Evolutionary conservation across 2,113 vertebrate species (phyloP).

Genomic region (Melanotaenia duboulayi): DNA sequence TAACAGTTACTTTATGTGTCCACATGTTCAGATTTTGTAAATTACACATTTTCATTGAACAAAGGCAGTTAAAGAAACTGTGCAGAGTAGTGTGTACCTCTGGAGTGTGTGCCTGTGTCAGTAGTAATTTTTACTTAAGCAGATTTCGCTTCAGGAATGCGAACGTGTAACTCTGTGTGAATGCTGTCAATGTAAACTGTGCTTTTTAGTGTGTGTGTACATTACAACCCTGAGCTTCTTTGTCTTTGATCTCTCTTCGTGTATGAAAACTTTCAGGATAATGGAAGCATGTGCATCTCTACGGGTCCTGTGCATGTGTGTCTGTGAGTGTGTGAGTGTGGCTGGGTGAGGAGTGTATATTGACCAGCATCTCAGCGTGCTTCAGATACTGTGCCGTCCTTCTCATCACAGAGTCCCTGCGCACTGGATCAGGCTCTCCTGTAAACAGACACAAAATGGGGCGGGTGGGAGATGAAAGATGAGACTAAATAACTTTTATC

Average conservation of each 20-base stretch:
- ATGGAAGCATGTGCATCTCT: background rate
- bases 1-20: conserved; percentile 18
- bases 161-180: too few species aligned
- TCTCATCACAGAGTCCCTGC: conserved; percentile 86
- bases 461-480: background rate
- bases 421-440: conserved; percentile 85
- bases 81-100: conserved; percentile 22
- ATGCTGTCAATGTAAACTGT: background rate
- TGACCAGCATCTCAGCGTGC: conserved; percentile 86
- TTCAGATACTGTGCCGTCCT: conserved; percentile 86
- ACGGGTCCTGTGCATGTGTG: conserved; percentile 22
- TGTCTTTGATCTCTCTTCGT: conserved; percentile 15
- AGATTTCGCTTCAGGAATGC: background rate
- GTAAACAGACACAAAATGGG: conserved; percentile 6
- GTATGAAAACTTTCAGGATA: background rate
- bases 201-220: background rate
- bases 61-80: conserved; percentile 31
- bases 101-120: conserved; percentile 14
- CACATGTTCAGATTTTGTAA: background rate
- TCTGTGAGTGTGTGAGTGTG: conserved; percentile 36
- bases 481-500: fast-evolving
- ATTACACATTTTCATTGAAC: conserved; percentile 12
- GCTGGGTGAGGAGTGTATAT: conserved; percentile 70
- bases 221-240: conserved; percentile 49
- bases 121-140: background rate